Conservation (phyloP, 1,140 invertebrate species). For the Helicoverpa zea region DNA sequence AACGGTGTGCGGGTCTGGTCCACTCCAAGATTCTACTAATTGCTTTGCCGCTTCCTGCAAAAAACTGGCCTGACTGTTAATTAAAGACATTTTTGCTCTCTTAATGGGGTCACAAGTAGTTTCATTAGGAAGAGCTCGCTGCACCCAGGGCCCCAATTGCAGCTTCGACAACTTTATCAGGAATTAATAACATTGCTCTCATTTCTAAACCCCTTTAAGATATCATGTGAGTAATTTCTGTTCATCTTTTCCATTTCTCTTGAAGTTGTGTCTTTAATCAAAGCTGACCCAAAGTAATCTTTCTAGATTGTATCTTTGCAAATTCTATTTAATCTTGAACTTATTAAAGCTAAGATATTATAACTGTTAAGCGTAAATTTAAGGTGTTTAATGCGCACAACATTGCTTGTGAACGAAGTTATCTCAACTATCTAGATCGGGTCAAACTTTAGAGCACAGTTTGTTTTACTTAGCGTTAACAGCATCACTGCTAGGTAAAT, state of each 20-base stretch:
- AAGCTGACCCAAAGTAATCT: too few relatives aligned
- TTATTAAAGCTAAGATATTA: neutral
- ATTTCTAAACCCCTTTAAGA: slow-evolving; percentile 7
- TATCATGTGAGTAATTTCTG: too few relatives aligned
- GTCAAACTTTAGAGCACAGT: neutral
- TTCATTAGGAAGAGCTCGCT: slow-evolving; percentile 52
- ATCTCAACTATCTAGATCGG: slow-evolving; percentile 29
- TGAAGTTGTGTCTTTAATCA: too few relatives aligned
- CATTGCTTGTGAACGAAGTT: neutral
- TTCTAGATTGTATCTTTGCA: too few relatives aligned
- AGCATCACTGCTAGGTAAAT: neutral
- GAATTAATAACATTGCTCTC: slow-evolving; percentile 5
- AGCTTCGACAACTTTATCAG: slow-evolving; percentile 24
- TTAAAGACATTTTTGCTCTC: slow-evolving; percentile 61
- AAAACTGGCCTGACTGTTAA: slow-evolving; percentile 57
- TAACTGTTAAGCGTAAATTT: too few relatives aligned
- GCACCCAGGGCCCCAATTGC: neutral
- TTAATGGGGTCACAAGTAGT: slow-evolving; percentile 55
- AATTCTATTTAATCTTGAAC: neutral
- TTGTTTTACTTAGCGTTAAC: slow-evolving; percentile 6
- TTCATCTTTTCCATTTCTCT: too few relatives aligned
- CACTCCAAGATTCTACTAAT: slow-evolving; percentile 58
- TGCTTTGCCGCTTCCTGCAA: slow-evolving; percentile 54
- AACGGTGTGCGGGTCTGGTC: neutral
- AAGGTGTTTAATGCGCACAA: slow-evolving; percentile 1